Base-by-base conservation (phyloP, 2,113 vertebrate species). In the Lathamus discolor region DNA sequence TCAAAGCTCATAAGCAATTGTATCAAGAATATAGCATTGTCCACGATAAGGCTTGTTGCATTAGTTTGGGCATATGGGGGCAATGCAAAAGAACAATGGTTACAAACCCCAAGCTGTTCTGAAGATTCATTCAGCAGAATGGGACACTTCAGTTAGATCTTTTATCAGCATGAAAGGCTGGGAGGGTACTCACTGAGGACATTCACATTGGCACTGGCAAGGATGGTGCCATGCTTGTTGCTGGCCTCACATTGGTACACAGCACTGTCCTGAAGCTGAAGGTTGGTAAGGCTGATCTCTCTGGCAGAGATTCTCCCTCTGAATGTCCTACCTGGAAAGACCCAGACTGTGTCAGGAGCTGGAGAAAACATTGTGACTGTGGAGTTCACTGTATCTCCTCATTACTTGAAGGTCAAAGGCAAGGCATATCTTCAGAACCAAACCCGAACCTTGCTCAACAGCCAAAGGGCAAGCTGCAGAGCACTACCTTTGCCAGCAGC, bases 241-340 rank as follows among this genome's bases (percentile, higher is more conserved):
- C 98, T 98, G 67, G 99, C 99, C 93, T 99, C 99, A 1, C 99
- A 99, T 93, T 99, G 99, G 94, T 98, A 99, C 33, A 99, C 99
- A 1, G 98, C 99, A 2, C 98, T 99, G 97, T 99, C 99, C 41
- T 98, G 98, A 1, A 98, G 96, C 62, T 98, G 98, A 51, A 98
- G 96, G 10, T 99, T 98, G 59, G 97, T 98, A 59, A 99, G 95
- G 82, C 98, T 96, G 74, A 99, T 97, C 91, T 98, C 98, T 37
- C 98, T 90, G 18, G 93, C 97, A 49, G 96, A 97, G 68, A 97
- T 3, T 8, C 96, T 95, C 57, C 97, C 96, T 15, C 96, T 94
- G 93, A 64, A 96, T 64, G 76, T 97, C 91, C 77, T 97, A 67
- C 93, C 98, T 97, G 85, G 29, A 91, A 94, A 75, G 73, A 90